These are phyloP conservation scores for Tympanoctomys barrerae DNA, from an alignment of 2,797 vertebrate genomes.

Conservation along the genomic window DNA sequence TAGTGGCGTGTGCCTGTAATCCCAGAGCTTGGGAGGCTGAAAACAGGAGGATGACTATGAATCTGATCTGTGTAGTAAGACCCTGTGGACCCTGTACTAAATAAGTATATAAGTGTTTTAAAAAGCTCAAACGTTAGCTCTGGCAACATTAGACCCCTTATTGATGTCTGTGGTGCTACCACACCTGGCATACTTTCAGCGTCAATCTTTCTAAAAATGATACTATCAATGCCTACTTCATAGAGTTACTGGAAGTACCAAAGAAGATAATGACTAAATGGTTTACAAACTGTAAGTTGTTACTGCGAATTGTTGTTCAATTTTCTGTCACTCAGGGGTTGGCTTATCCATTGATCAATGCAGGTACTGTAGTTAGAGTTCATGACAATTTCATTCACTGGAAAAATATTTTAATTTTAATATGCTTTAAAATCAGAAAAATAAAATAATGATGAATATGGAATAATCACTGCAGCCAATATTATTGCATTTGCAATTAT, in stretches of 20 bases:
- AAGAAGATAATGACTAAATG: not conserved
- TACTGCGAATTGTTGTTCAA: not conserved
- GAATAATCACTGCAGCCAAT: not conserved
- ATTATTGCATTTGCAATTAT: not conserved
- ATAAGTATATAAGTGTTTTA: too few species aligned
- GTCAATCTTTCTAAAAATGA: constrained; percentile 11
- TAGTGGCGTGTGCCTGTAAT: too few species aligned
- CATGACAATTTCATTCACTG: not conserved
- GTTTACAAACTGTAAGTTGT: not conserved
- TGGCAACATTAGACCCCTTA: not conserved
- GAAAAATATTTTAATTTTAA: not conserved
- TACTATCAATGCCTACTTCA: not conserved
- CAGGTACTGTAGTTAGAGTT: not conserved
- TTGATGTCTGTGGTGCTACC: not conserved
- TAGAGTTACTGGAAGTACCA: not conserved
- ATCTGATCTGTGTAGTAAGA: too few species aligned
- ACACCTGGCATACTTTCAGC: not conserved
- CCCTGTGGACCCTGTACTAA: too few species aligned
- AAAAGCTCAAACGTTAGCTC: not conserved
- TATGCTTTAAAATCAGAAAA: constrained; percentile 13
- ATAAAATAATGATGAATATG: not conserved
- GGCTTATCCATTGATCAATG: not conserved
- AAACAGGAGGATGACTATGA: too few species aligned
- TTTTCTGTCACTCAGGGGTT: not conserved
- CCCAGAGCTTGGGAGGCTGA: too few species aligned